phyloP scores from a whole-genome alignment of 2,888 invertebrate species.

The Campaea margaritaria region DNA sequence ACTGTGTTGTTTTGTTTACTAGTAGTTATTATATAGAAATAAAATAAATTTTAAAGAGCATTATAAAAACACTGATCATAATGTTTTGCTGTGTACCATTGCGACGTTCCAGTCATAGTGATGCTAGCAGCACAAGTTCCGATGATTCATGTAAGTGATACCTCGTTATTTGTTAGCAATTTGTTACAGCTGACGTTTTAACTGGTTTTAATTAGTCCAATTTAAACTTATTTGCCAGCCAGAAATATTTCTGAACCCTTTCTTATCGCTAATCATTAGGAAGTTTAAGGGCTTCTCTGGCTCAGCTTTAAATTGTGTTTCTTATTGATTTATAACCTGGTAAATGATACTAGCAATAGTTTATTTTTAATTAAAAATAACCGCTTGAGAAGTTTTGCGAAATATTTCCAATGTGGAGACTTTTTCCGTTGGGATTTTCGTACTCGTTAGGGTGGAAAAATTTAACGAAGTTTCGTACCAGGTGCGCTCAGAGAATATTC shows the following conservation, averaged over 20 bases:
- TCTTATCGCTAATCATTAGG: conserved; percentile 24
- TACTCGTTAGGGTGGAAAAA: conserved; percentile 46
- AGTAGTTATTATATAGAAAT: too few relatives aligned
- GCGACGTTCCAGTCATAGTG: conserved; percentile 39
- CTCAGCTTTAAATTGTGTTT: conserved; percentile 2
- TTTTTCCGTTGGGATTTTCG: conserved; percentile 46
- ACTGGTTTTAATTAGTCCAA: conserved; percentile 29
- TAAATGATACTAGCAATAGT: too few relatives aligned
- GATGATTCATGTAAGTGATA: conserved; percentile 50
- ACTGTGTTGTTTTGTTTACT: background rate
- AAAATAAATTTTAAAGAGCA: background rate
- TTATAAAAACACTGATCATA: conserved; percentile 2
- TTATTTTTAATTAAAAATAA: background rate
- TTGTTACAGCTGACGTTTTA: conserved; percentile 24
- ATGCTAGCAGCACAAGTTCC: conserved; percentile 37
- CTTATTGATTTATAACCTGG: too few relatives aligned
- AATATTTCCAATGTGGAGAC: conserved; percentile 29
- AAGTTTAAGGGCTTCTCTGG: conserved; percentile 14
- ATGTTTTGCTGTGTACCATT: conserved; percentile 58
- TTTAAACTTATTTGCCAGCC: conserved; percentile 21
- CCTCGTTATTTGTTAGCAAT: conserved; percentile 22
- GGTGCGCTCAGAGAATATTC: conserved; percentile 33
- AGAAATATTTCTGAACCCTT: conserved; percentile 13
- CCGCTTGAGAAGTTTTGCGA: conserved; percentile 12
- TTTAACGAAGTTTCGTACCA: conserved; percentile 47